Percentiles rank a stretch among this genome's conserved stretches.
Evolutionary conservation across 64 coral and sea anemone genomes (phyloP).

Genomic region (Pocillopora damicornis): DNA sequence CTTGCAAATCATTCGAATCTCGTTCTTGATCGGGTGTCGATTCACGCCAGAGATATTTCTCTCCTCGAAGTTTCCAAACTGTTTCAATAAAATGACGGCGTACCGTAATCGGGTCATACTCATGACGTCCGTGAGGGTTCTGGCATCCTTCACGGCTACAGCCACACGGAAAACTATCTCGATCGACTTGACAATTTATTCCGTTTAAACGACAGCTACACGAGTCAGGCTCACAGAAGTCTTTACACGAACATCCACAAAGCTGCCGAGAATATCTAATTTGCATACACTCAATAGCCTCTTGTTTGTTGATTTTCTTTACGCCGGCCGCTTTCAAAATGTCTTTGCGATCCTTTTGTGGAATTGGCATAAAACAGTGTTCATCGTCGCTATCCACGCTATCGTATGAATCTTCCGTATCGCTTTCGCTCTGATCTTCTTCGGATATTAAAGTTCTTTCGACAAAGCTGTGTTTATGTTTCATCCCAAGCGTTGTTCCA

Average conservation of each 20-base stretch:
- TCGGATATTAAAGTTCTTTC: constrained; percentile 73
- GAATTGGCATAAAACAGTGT: constrained; percentile 79
- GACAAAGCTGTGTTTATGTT: constrained; percentile 74
- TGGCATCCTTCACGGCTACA: constrained; percentile 69
- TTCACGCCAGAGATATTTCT: constrained; percentile 78
- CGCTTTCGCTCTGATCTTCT: constrained; percentile 53
- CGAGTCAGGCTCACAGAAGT: constrained; percentile 58
- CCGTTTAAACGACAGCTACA: constrained; percentile 87
- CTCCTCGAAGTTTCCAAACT: constrained; percentile 67
- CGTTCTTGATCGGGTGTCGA: not conserved
- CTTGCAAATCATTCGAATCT: not conserved
- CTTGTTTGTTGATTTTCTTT: constrained; percentile 98
- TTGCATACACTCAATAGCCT: constrained; percentile 92
- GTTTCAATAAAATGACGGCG: constrained; percentile 95
- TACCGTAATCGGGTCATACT: constrained; percentile 85
- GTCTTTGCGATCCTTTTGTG: constrained; percentile 89
- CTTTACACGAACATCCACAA: constrained; percentile 88
- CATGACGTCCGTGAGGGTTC: constrained; percentile 81
- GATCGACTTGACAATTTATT: constrained; percentile 91
- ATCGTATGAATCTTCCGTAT: constrained; percentile 71
- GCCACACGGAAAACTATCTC: constrained; percentile 87
- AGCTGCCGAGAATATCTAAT: constrained; percentile 88
- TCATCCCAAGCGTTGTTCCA: constrained; percentile 97
- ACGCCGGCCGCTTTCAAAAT: constrained; percentile 98
- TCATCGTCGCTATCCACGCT: constrained; percentile 50